These are phyloP conservation scores for human (Homo sapiens) DNA, from an alignment of 2,113 vertebrate species.

Conservation along the genomic window GRCh38 chr9:101546501-101547000, in stretches of 20 bases:
- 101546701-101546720: neutral
- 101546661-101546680: neutral
- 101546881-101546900: constrained; percentile 97
- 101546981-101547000: neutral
- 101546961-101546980: constrained; percentile 88
- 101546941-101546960: constrained; percentile 93
- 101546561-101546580: neutral
- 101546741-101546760: neutral
- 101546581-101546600: neutral
- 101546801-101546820: constrained; percentile 75
- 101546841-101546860: constrained; percentile 94
- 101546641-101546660: neutral
- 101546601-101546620: neutral
- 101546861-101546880: constrained; percentile 92
- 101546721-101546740: neutral
- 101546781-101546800: neutral
- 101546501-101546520: constrained; percentile 25
- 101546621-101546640: neutral
- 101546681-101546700: neutral
- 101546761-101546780: neutral
- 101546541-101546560: constrained; percentile 18
- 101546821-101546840: constrained; percentile 90
- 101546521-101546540: neutral
- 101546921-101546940: constrained; percentile 94
- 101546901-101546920: constrained; percentile 98